Evolutionary conservation across 2,888 invertebrate species (phyloP).

Genomic region (Tetheella fluctuosa): DNA sequence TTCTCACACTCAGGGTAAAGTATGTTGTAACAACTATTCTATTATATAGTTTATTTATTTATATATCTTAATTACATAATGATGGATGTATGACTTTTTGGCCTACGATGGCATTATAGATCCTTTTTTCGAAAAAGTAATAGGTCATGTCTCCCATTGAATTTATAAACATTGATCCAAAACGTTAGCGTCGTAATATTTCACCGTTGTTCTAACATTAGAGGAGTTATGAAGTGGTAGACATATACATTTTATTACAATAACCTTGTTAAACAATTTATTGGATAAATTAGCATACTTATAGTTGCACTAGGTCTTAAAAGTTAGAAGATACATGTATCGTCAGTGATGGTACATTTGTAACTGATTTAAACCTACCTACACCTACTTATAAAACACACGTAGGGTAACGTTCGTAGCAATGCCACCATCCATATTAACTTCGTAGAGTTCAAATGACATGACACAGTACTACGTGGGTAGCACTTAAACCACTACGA

Average conservation of each 20-base stretch:
- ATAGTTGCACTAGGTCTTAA: constrained; percentile 67
- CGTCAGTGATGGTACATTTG: constrained; percentile 34
- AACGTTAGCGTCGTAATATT: constrained; percentile 29
- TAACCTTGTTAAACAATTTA: constrained; percentile 67
- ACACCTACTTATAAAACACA: no score
- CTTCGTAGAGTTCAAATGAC: neutral
- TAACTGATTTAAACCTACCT: constrained; percentile 2
- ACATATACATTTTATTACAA: constrained; percentile 43
- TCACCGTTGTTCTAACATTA: constrained; percentile 65
- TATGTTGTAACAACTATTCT: constrained; percentile 58
- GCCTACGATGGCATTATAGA: constrained; percentile 61
- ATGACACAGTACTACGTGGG: no score
- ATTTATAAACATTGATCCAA: constrained; percentile 37
- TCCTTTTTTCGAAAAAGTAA: constrained; percentile 34
- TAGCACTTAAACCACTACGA: no score
- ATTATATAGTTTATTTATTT: constrained; percentile 61
- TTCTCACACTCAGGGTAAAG: constrained; percentile 80
- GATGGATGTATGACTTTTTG: constrained; percentile 70
- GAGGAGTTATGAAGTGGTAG: constrained; percentile 56
- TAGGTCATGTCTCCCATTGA: constrained; percentile 39
- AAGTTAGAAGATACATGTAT: constrained; percentile 33
- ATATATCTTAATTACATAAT: constrained; percentile 57
- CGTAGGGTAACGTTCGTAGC: neutral
- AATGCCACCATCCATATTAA: neutral
- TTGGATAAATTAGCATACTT: constrained; percentile 63